Evolutionary conservation across 2,888 invertebrate species (phyloP).

Genomic region (Meghimatium bilineatum): DNA sequence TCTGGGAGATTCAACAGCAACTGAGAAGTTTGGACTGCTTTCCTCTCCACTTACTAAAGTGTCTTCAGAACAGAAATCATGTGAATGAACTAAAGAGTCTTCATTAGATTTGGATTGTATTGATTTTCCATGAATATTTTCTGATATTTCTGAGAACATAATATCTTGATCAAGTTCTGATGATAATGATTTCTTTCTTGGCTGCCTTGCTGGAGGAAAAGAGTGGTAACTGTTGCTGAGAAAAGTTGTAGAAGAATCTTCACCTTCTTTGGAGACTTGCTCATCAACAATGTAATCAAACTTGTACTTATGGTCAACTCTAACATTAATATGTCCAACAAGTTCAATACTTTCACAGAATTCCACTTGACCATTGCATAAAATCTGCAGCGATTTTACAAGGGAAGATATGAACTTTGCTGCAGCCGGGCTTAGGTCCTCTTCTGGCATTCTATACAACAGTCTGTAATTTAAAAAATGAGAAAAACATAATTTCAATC

Average conservation of each 20-base stretch:
- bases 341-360: constrained; percentile 53
- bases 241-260: constrained; percentile 50
- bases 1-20: constrained; percentile 13
- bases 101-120: not conserved
- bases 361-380: constrained; percentile 53
- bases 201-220: constrained; percentile 41
- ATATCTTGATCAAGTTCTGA: constrained; percentile 26
- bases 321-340: constrained; percentile 51
- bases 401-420: constrained; percentile 50
- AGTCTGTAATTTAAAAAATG: not conserved
- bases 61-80: constrained; percentile 12
- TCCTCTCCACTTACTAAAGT: constrained; percentile 5
- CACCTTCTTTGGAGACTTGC: constrained; percentile 47
- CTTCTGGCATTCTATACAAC: constrained; percentile 37
- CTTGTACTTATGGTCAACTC: constrained; percentile 50
- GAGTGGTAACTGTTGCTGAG: constrained; percentile 55
- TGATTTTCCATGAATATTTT: constrained; percentile 4
- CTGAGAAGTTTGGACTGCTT: constrained; percentile 26
- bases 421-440: constrained; percentile 43
- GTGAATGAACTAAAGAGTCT: not conserved
- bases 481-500: not conserved
- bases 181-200: constrained; percentile 7
- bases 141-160: constrained; percentile 32
- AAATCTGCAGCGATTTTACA: constrained; percentile 53
- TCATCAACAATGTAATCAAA: constrained; percentile 54